These are phyloP conservation scores for Melospiza georgiana DNA, from an alignment of 2,113 vertebrate species.

Conservation along the genomic window DNA sequence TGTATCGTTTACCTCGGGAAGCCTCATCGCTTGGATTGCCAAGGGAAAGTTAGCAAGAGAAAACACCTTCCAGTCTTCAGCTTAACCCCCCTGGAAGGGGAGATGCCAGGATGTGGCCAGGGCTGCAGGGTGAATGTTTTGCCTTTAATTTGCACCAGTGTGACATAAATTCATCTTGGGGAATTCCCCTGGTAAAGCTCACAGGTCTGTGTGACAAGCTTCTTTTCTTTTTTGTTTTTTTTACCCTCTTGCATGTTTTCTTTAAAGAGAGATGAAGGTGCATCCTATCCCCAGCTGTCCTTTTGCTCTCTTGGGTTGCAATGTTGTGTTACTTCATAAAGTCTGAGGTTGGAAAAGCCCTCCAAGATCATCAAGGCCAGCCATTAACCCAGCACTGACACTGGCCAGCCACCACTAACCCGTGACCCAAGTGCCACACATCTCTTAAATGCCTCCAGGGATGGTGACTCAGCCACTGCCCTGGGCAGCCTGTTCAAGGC, in stretches of 20 bases:
- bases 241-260: neutral
- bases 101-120: neutral
- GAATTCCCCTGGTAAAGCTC: neutral
- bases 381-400: neutral
- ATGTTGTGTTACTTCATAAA: fast-evolving
- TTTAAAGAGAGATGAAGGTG: neutral
- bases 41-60: neutral
- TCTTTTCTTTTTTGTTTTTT: fast-evolving
- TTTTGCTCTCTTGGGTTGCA: neutral
- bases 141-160: neutral
- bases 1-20: neutral
- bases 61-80: neutral
- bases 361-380: neutral
- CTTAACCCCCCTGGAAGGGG: fast-evolving
- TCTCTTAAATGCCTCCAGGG: neutral
- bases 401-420: neutral
- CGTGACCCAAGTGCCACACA: neutral
- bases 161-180: neutral
- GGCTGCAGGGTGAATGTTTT: neutral
- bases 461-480: neutral
- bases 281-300: fast-evolving
- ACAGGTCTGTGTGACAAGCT: neutral
- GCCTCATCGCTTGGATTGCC: neutral
- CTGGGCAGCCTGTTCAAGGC: neutral
- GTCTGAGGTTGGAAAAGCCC: neutral